Percentiles rank a stretch among this genome's conserved stretches.
phyloP scores from a whole-genome alignment of 1,140 invertebrate genomes.

The Drosophila grimshawi region DNA sequence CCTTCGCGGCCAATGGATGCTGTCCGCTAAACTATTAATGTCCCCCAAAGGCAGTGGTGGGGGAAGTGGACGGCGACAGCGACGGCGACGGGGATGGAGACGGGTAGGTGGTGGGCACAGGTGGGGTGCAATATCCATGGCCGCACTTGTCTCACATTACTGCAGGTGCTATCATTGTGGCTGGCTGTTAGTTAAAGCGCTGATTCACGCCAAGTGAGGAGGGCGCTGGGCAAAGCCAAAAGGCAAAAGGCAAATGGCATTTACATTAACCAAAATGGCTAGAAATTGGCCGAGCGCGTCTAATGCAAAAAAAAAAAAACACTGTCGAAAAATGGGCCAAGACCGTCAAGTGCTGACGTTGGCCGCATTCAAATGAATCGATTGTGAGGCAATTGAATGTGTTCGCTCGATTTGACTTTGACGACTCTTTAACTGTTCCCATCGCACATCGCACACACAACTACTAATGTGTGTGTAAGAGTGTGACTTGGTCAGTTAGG shows the following conservation, averaged over 20 bases:
- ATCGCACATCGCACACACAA: conserved; percentile 22
- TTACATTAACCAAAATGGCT: conserved; percentile 59
- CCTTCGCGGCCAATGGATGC: conserved; percentile 48
- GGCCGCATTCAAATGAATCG: conserved; percentile 64
- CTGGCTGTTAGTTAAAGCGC: conserved; percentile 26
- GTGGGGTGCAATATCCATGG: conserved; percentile 21
- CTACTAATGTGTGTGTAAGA: background rate
- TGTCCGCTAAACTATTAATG: conserved; percentile 31
- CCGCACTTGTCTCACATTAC: conserved; percentile 50
- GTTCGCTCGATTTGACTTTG: conserved; percentile 38
- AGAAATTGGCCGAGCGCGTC: conserved; percentile 62
- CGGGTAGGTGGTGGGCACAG: background rate
- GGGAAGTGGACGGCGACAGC: background rate
- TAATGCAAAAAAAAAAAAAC: conserved; percentile 42
- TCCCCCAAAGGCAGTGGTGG: background rate
- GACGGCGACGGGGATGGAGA: background rate
- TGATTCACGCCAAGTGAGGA: conserved; percentile 56
- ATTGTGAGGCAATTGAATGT: conserved; percentile 45
- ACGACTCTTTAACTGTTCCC: conserved; percentile 35
- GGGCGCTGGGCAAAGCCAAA: conserved; percentile 1
- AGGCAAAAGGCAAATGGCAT: conserved; percentile 40
- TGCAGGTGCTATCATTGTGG: background rate
- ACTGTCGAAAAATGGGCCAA: conserved; percentile 62
- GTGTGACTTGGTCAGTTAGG: conserved; percentile 44
- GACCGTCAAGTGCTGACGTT: conserved; percentile 43